phyloP scores from a whole-genome alignment of 1,140 invertebrate species.

The Drosophila kepulauana region DNA sequence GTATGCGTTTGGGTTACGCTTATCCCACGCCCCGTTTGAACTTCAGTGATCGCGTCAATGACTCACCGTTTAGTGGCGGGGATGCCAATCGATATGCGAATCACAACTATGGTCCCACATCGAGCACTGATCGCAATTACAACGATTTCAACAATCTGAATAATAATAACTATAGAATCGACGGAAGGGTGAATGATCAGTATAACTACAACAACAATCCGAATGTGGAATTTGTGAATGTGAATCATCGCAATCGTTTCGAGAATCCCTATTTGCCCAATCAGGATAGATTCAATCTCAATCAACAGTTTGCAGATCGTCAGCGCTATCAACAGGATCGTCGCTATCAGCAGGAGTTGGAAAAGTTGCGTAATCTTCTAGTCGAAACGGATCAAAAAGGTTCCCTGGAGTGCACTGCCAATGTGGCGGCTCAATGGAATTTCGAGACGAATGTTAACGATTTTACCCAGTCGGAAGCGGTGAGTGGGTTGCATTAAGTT shows the following conservation, averaged over 20 bases:
- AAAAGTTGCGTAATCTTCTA: conserved; percentile 86
- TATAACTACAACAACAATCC: conserved; percentile 56
- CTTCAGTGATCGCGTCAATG: conserved; percentile 54
- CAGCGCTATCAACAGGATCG: conserved; percentile 80
- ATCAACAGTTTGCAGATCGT: conserved; percentile 66
- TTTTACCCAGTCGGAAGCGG: conserved; percentile 91
- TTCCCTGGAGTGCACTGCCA: conserved; percentile 91
- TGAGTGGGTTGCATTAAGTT: conserved; percentile 86
- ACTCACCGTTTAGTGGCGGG: conserved; percentile 71
- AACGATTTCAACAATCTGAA: conserved; percentile 45
- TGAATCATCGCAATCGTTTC: conserved; percentile 70
- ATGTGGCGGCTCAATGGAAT: conserved; percentile 94
- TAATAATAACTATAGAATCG: conserved; percentile 26
- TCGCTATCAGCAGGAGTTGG: conserved; percentile 77
- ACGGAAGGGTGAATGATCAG: conserved; percentile 50
- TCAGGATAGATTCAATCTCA: conserved; percentile 79
- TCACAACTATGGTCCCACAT: conserved; percentile 67
- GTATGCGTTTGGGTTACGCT: conserved; percentile 72
- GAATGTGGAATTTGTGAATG: conserved; percentile 64
- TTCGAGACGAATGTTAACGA: conserved; percentile 95
- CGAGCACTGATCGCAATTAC: conserved; percentile 61
- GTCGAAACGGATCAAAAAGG: conserved; percentile 90
- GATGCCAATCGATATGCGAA: conserved; percentile 53
- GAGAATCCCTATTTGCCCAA: conserved; percentile 73
- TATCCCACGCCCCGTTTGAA: conserved; percentile 66